Conservation (phyloP, 1,140 invertebrate species). For the Drosophila nasuta region DNA sequence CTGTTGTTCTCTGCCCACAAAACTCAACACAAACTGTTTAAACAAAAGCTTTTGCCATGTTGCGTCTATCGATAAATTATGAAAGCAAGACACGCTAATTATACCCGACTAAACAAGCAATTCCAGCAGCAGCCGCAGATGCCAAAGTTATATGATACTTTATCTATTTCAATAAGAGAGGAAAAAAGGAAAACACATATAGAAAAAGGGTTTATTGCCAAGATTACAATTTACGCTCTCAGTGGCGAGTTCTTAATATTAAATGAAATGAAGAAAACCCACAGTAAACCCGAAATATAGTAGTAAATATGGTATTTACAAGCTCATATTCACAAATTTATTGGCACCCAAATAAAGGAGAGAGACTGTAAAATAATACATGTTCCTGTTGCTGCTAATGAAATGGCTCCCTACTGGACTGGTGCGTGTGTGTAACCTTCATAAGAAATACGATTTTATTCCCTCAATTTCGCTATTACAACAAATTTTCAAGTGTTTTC, state of each 20-base stretch:
- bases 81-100: conserved; percentile 43
- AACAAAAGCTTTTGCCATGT: conserved; percentile 40
- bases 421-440: too few relatives aligned
- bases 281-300: too few relatives aligned
- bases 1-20: conserved; percentile 22
- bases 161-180: neutral
- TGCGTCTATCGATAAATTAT: conserved; percentile 50
- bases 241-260: neutral
- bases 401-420: too few relatives aligned
- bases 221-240: neutral
- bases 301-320: too few relatives aligned
- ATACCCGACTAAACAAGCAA: conserved; percentile 24
- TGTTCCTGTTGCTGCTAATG: too few relatives aligned
- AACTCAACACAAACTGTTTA: conserved; percentile 24
- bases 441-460: neutral
- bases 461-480: neutral
- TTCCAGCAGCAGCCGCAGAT: conserved; percentile 16
- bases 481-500: neutral
- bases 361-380: too few relatives aligned
- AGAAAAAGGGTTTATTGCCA: neutral
- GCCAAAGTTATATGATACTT: conserved; percentile 1
- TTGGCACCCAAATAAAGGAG: too few relatives aligned
- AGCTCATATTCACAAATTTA: too few relatives aligned
- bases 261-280: neutral
- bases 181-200: neutral